Conservation (phyloP, 2,797 vertebrate genomes). For the Echeneis naucrates region DNA sequence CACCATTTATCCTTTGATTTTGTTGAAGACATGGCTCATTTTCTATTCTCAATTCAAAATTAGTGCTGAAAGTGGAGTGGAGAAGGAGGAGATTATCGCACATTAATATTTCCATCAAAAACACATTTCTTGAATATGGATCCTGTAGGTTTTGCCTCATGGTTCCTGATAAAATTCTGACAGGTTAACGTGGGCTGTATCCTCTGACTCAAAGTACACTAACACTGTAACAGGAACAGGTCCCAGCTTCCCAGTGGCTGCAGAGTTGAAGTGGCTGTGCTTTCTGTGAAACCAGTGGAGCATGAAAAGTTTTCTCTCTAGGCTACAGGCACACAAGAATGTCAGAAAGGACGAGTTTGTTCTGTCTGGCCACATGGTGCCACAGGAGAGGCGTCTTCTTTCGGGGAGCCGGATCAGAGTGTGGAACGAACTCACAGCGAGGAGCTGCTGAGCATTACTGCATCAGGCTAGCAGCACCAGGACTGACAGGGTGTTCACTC, state of each 20-base stretch:
- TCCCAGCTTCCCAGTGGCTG: constrained; percentile 51
- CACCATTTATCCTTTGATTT: background rate
- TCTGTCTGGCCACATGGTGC: constrained; percentile 65
- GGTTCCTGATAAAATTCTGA: constrained; percentile 3
- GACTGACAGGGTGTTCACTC: constrained; percentile 26
- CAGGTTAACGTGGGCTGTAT: constrained; percentile 33
- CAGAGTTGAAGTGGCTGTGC: constrained; percentile 54
- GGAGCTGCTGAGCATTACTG: constrained; percentile 31
- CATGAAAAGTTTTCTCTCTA: constrained; percentile 74
- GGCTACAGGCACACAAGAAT: constrained; percentile 64
- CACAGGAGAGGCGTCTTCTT: constrained; percentile 65
- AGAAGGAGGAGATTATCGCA: background rate
- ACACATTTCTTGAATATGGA: background rate
- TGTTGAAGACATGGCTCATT: constrained; percentile 3
- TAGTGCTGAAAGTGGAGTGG: no score
- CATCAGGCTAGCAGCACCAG: constrained; percentile 33
- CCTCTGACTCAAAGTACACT: constrained; percentile 41
- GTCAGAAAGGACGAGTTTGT: constrained; percentile 65
- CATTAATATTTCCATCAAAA: background rate
- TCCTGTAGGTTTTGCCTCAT: background rate
- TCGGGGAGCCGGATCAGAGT: constrained; percentile 54
- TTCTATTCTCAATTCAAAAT: background rate
- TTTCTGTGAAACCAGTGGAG: constrained; percentile 70
- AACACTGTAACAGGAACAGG: constrained; percentile 25
- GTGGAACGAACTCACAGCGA: constrained; percentile 64